A percentile compares a stretch with the other conserved stretches of the same genome.
phyloP scores from a whole-genome alignment of 2,113 vertebrate species.

The Perca fluviatilis region DNA sequence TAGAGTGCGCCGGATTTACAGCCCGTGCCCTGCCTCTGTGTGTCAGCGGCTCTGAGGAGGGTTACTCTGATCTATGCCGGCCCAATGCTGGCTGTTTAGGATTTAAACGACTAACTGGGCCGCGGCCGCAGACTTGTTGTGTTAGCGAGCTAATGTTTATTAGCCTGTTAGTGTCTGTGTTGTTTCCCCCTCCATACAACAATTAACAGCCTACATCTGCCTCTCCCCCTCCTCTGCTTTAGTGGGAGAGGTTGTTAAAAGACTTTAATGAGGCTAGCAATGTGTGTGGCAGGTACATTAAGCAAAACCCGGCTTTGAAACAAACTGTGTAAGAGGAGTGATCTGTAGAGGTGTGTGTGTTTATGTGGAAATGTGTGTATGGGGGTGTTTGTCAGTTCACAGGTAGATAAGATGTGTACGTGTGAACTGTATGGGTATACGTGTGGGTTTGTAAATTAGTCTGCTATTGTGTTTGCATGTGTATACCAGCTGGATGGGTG shows the following conservation, averaged over 20 bases:
- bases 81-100: slow-evolving; percentile 42
- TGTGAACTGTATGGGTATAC: neutral
- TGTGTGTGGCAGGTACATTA: slow-evolving; percentile 19
- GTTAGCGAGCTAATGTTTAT: slow-evolving; percentile 68
- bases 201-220: slow-evolving; percentile 39
- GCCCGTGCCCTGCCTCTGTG: slow-evolving; percentile 54
- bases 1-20: slow-evolving; percentile 77
- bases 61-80: slow-evolving; percentile 55
- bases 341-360: neutral
- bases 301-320: neutral
- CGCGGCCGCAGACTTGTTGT: slow-evolving; percentile 48
- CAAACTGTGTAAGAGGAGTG: neutral
- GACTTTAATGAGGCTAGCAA: slow-evolving; percentile 28
- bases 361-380: neutral
- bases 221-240: slow-evolving; percentile 2
- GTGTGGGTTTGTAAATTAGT: neutral
- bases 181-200: slow-evolving; percentile 60
- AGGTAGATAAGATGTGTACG: neutral
- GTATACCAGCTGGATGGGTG: slow-evolving; percentile 9
- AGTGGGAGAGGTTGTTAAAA: slow-evolving; percentile 32
- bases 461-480: neutral
- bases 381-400: neutral
- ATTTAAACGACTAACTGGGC: slow-evolving; percentile 52
- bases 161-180: slow-evolving; percentile 58
- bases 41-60: slow-evolving; percentile 55